Base-by-base conservation (phyloP, 2,797 vertebrate genomes). In the Scolopax rusticola region DNA sequence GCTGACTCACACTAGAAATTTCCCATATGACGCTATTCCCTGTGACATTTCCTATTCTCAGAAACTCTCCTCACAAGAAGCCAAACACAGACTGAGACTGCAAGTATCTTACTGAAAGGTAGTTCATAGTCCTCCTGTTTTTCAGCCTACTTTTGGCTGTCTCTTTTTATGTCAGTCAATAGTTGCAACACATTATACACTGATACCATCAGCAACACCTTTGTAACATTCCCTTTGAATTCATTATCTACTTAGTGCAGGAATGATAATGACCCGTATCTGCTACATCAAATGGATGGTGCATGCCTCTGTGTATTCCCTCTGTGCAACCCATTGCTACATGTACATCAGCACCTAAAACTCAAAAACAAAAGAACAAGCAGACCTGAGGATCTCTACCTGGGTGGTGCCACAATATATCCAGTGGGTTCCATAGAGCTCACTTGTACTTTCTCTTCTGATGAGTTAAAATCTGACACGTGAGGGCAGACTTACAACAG, bases 401-500 rank as follows among this genome's bases (percentile, higher is more conserved):
- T 74, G 45, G 5, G 12, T 54, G n/a, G n/a, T 74, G 64, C 38
- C 53, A 54, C 15, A n/a, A n/a, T 15, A 45, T 8, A 16, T 73
- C 23, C 79, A 45, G 41, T 33, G 30, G 23, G 65, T 70, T 89
- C 50, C 84, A 71, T 1, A 68, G 60, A 77, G 28, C 36, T 77
- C 20, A 4, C 51, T 87, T 38, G 20, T 2, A 56, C 20, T 73
- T 96, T 60, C 40, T 80, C 5, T 90, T 54, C 65, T 64, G 85
- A 88, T 83, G 89, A 95, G 70, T 83, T 94, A 93, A 96, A 71
- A 78, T 93, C 78, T 80, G 89, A 95, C 94, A 92, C 78, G 70
- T 88, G 97, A 96, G 95, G 95, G 97, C 97, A 97, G 95, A 76
- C 91, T 94, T 96, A 96, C 81, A 95, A 90, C 83, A 75, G 21